Percentiles rank a stretch among this genome's conserved stretches.
phyloP scores from a whole-genome alignment of 2,797 vertebrate species.

The Hyperoplus immaculatus region DNA sequence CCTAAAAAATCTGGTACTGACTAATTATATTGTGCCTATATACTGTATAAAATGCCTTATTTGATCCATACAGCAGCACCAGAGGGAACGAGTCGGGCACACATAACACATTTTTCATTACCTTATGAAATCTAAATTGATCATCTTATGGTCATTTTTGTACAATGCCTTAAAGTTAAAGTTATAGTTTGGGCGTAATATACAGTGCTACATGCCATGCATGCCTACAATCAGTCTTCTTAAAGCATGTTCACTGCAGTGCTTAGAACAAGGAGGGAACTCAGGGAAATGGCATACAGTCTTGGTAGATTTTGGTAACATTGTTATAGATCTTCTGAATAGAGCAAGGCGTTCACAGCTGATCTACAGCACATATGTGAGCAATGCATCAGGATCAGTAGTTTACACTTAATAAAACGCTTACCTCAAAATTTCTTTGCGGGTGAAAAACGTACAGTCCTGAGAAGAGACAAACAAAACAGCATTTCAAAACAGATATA shows the following conservation, averaged over 20 bases:
- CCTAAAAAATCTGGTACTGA: not conserved
- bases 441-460: slow-evolving; percentile 99
- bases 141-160: not conserved
- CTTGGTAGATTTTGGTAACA: not conserved
- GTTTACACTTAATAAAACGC: not conserved
- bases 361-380: not conserved
- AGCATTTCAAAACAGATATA: slow-evolving; percentile 17
- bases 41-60: not conserved
- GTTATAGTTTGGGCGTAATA: not conserved
- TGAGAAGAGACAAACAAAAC: slow-evolving; percentile 77
- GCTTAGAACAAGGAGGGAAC: not conserved
- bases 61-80: not conserved
- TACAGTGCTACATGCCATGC: not conserved
- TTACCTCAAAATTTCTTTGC: slow-evolving; percentile 99
- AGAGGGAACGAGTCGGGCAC: not conserved
- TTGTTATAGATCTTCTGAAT: not conserved
- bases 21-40: not conserved
- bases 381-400: not conserved
- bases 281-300: not conserved
- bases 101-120: slow-evolving; percentile 6
- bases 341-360: not conserved
- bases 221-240: not conserved
- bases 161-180: not conserved
- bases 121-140: not conserved
- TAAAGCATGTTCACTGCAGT: not conserved